Evolutionary conservation across 2,888 invertebrate species (phyloP), one percentile per base, ranked within the genome.

Genomic region (Caenorhabditis sp.): DNA sequence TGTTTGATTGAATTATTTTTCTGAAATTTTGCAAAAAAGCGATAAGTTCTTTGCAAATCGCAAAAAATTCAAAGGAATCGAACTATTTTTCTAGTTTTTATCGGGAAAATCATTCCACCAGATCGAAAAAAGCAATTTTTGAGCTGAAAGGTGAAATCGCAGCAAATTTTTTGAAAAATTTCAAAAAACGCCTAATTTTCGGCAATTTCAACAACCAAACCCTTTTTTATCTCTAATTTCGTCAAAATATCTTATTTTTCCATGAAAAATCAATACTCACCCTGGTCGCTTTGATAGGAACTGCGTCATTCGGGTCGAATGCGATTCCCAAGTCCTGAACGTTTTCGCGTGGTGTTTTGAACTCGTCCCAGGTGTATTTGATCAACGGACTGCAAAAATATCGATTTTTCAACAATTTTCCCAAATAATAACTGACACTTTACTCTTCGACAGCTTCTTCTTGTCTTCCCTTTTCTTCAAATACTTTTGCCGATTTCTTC

Each of bases 271-370:
- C 26, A 47, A 32, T 37, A 78, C 83, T 71, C 51, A 86, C 87
- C 28, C 78, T 69, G 0, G 28, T 22, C 32, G 83, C 69, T 53
- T 67, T 74, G 26, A 87, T 81, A 3, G 81, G 78, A 8, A 89
- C 81, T 3, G 82, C 82, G n/a, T 85, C 82, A 70, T 89, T 89
- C 26, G 84, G 85, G 62, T 89, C 74, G 65, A 82, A 82, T 4
- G 83, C 85, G 35, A 89, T 79, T 24, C 87, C 88, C 85, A 86
- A 85, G 22, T 86, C 77, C 18, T 68, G 61, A 32, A 89, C 58
- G 55, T 88, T 89, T 47, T 82, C 72, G 11, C 82, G 51, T 18
- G 84, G 69, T 2, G 87, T 85, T 58, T 84, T 80, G 11, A 55
- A 60, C 15, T 68, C 69, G 72, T 88, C 85, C 88, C 88, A 89